Percentiles rank a stretch among this genome's conserved stretches.
These are phyloP conservation scores for Vireo griseus DNA, from an alignment of 2,797 vertebrate genomes.

Conservation along the genomic window DNA sequence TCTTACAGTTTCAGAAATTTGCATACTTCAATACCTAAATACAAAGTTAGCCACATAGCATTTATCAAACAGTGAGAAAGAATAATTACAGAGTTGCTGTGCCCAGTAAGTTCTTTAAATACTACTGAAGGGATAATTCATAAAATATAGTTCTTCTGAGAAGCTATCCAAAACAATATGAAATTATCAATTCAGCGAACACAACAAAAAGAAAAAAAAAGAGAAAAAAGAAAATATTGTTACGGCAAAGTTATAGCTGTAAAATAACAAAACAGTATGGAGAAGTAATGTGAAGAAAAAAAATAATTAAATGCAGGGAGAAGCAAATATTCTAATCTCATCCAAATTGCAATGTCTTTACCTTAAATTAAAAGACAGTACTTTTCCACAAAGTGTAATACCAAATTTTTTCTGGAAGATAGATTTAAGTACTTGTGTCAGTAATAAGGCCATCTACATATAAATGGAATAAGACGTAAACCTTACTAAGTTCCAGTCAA, in stretches of 20 bases:
- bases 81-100: neutral
- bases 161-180: neutral
- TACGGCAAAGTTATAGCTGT: neutral
- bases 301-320: neutral
- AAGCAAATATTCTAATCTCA: neutral
- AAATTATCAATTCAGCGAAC: neutral
- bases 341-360: neutral
- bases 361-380: neutral
- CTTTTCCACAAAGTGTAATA: neutral
- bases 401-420: neutral
- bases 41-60: neutral
- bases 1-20: neutral
- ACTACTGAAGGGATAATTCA: neutral
- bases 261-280: neutral
- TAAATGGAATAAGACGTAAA: neutral
- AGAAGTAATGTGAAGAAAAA: neutral
- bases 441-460: neutral
- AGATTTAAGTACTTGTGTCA: neutral
- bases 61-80: neutral
- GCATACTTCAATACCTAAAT: neutral
- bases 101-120: neutral
- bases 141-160: neutral
- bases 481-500: neutral
- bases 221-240: accelerated
- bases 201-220: neutral